These are phyloP conservation scores for Pantala flavescens DNA, from an alignment of 1,140 invertebrate genomes.

Conservation along the genomic window DNA sequence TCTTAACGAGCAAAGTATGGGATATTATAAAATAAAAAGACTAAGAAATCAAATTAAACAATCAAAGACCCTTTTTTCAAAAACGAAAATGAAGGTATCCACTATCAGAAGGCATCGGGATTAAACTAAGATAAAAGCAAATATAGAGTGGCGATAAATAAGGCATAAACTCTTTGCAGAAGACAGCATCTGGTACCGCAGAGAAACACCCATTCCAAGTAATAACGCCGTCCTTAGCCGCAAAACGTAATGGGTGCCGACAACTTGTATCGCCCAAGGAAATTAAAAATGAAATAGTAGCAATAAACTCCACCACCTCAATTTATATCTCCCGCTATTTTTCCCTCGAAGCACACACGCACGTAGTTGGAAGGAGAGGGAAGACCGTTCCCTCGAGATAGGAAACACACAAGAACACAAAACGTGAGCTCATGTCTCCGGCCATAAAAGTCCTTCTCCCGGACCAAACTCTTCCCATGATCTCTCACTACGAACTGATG, in stretches of 20 bases:
- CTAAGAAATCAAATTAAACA: too few relatives aligned
- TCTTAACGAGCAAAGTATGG: too few relatives aligned
- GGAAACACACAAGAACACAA: background rate
- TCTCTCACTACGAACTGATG: background rate
- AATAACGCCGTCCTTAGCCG: background rate
- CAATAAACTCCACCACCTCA: background rate
- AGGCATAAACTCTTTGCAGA: too few relatives aligned
- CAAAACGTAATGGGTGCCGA: slow-evolving; percentile 3
- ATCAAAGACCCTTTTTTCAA: too few relatives aligned
- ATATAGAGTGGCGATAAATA: too few relatives aligned
- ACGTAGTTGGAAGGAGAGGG: background rate
- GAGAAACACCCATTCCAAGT: background rate
- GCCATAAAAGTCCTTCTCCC: background rate
- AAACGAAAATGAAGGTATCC: too few relatives aligned
- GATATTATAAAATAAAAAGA: too few relatives aligned
- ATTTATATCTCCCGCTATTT: background rate
- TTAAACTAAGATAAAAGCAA: too few relatives aligned
- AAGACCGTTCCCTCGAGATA: background rate
- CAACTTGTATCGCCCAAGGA: background rate
- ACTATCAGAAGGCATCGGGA: too few relatives aligned
- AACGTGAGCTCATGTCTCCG: background rate
- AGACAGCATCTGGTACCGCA: too few relatives aligned
- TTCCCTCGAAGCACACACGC: background rate
- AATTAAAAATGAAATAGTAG: slow-evolving; percentile 6
- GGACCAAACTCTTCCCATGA: background rate